phyloP scores from a whole-genome alignment of 2,888 invertebrate genomes.

The Eilema sororculum region DNA sequence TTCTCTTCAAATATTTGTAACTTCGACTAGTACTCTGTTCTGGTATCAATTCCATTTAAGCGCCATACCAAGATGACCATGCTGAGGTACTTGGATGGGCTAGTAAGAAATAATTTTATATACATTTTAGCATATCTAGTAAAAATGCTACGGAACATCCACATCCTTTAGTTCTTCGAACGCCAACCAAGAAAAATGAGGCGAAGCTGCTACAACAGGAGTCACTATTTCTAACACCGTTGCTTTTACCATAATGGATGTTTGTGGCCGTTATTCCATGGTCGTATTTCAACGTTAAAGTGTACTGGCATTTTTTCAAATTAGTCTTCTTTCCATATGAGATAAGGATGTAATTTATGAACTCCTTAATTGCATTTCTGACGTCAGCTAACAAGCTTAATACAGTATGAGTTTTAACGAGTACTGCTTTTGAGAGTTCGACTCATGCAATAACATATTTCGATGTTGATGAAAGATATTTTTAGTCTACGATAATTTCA shows the following conservation, averaged over 20 bases:
- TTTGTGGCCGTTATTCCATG: constrained; percentile 52
- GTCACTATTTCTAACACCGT: constrained; percentile 66
- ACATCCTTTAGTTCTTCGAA: constrained; percentile 38
- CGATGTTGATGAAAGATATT: not conserved
- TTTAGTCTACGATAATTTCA: not conserved
- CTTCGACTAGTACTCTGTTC: no score
- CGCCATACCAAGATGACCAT: no score
- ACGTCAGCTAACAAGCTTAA: constrained; percentile 15
- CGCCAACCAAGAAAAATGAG: constrained; percentile 65
- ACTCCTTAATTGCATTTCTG: constrained; percentile 42
- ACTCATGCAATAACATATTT: not conserved
- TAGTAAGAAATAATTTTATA: no score
- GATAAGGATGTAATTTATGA: constrained; percentile 52
- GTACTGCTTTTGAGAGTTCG: not conserved
- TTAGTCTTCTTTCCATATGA: constrained; percentile 51
- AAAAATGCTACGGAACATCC: constrained; percentile 28
- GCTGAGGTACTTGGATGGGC: no score
- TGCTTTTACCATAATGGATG: constrained; percentile 72
- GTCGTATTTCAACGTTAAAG: constrained; percentile 51
- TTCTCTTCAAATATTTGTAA: no score
- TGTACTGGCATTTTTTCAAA: constrained; percentile 56
- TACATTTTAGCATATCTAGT: not conserved
- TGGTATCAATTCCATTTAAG: no score
- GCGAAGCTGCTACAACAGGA: constrained; percentile 57
- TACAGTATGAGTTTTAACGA: not conserved